Percentiles rank a stretch among this genome's conserved stretches.
Evolutionary conservation across 1,140 invertebrate species (phyloP).

Genomic region (Zaprionus tsacasi): DNA sequence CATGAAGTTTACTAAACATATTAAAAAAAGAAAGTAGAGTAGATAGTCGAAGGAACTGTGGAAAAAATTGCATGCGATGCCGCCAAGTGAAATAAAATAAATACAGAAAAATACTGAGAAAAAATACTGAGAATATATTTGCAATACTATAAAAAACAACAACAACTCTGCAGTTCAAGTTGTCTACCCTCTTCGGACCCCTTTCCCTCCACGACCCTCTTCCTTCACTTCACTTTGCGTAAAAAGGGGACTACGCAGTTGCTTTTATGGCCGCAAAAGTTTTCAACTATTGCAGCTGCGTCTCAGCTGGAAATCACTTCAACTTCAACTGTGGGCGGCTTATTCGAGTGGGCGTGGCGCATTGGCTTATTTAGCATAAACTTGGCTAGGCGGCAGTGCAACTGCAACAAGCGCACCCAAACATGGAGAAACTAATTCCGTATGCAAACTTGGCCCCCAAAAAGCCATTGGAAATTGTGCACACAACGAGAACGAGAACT

Average conservation of each 20-base stretch:
- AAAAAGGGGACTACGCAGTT: conserved; percentile 24
- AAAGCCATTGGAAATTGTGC: conserved; percentile 70
- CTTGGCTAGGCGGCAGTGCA: conserved; percentile 47
- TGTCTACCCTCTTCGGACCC: conserved; percentile 13
- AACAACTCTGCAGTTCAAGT: conserved; percentile 39
- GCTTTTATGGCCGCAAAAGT: conserved; percentile 69
- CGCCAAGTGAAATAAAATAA: conserved; percentile 75
- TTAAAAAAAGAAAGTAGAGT: conserved; percentile 61
- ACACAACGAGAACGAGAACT: conserved; percentile 20
- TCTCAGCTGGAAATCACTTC: conserved; percentile 36
- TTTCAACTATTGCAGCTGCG: conserved; percentile 50
- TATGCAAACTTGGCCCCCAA: conserved; percentile 62
- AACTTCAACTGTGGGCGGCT: conserved; percentile 20
- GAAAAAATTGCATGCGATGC: conserved; percentile 72
- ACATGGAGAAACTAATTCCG: conserved; percentile 50
- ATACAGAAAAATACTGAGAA: conserved; percentile 55
- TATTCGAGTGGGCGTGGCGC: conserved; percentile 47
- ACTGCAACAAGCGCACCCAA: conserved; percentile 41
- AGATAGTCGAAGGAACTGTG: conserved; percentile 62
- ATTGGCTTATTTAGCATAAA: conserved; percentile 76
- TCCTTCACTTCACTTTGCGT: neutral
- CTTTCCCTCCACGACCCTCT: neutral
- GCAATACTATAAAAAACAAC: conserved; percentile 17
- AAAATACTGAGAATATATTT: conserved; percentile 29
- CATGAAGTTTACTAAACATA: conserved; percentile 79